These are phyloP conservation scores for Erebia palarica DNA, from an alignment of 2,888 invertebrate genomes.

Conservation along the genomic window DNA sequence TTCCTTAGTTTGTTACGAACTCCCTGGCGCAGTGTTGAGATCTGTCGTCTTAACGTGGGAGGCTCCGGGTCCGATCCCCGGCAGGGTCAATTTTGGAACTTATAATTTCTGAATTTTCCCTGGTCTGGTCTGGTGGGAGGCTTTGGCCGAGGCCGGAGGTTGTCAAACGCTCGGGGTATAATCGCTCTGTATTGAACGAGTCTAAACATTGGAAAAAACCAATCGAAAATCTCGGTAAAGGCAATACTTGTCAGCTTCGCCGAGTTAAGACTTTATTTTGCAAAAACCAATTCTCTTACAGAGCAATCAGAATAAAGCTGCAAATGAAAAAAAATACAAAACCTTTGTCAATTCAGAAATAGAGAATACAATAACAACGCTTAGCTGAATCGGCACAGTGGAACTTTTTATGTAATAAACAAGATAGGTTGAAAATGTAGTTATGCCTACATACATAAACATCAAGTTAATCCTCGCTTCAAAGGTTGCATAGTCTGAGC, in stretches of 20 bases:
- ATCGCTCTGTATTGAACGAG: neutral
- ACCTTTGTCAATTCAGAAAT: slow-evolving; percentile 13
- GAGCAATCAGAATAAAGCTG: slow-evolving; percentile 16
- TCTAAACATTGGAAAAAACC: neutral
- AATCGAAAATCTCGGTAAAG: slow-evolving; percentile 2
- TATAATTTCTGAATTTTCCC: too few species aligned
- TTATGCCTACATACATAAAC: neutral
- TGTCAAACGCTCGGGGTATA: too few species aligned
- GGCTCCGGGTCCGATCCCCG: too few species aligned
- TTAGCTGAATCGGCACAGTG: neutral
- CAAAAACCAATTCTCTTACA: slow-evolving; percentile 13
- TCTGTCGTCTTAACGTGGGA: too few species aligned
- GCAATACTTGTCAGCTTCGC: neutral
- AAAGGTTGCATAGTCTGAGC: neutral
- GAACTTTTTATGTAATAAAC: neutral
- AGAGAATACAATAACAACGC: slow-evolving; percentile 16
- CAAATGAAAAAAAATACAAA: neutral
- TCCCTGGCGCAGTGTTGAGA: too few species aligned
- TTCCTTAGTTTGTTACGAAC: too few species aligned
- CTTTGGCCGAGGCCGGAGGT: too few species aligned
- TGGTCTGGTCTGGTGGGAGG: too few species aligned
- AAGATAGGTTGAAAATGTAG: neutral
- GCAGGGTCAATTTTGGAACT: too few species aligned
- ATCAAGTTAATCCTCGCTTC: neutral
- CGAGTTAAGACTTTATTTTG: neutral